Evolutionary conservation across 2,888 invertebrate genomes (phyloP).

Genomic region (Cotesia congregata): DNA sequence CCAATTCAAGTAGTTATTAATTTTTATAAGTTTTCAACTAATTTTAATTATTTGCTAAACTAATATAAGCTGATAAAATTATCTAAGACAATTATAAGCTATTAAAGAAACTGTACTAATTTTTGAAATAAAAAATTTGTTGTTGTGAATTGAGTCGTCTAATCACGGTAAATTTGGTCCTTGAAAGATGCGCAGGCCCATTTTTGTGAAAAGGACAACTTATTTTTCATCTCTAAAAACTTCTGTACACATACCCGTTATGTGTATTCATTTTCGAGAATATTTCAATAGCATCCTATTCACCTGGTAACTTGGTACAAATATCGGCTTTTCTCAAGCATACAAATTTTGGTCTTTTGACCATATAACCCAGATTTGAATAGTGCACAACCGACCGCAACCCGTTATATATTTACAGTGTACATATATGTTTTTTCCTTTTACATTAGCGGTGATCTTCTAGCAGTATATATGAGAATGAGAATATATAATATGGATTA

Average conservation of each 20-base stretch:
- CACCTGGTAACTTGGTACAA: conserved; percentile 51
- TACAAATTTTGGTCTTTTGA: conserved; percentile 68
- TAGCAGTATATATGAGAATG: not conserved
- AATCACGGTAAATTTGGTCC: conserved; percentile 65
- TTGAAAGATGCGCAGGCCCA: conserved; percentile 39
- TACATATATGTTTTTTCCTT: conserved; percentile 56
- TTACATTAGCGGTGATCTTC: conserved; percentile 28
- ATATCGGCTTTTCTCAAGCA: conserved; percentile 59
- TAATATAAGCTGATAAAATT: too few relatives aligned
- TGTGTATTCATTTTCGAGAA: not conserved
- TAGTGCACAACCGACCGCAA: conserved; percentile 61
- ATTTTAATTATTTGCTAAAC: too few relatives aligned
- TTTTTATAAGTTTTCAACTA: too few relatives aligned
- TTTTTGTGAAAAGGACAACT: conserved; percentile 49
- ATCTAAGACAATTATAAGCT: not conserved
- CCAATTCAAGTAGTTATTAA: too few relatives aligned
- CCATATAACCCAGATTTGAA: conserved; percentile 69
- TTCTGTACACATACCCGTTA: conserved; percentile 23
- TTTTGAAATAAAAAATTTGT: conserved; percentile 39
- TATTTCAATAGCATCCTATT: conserved; percentile 46
- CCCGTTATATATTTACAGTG: conserved; percentile 61
- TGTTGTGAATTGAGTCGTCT: conserved; percentile 56
- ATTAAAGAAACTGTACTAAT: too few relatives aligned
- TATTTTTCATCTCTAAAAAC: conserved; percentile 35
- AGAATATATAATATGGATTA: not conserved